Evolutionary conservation across 2,113 vertebrate genomes (phyloP).

Genomic region (Aptenodytes patagonicus): DNA sequence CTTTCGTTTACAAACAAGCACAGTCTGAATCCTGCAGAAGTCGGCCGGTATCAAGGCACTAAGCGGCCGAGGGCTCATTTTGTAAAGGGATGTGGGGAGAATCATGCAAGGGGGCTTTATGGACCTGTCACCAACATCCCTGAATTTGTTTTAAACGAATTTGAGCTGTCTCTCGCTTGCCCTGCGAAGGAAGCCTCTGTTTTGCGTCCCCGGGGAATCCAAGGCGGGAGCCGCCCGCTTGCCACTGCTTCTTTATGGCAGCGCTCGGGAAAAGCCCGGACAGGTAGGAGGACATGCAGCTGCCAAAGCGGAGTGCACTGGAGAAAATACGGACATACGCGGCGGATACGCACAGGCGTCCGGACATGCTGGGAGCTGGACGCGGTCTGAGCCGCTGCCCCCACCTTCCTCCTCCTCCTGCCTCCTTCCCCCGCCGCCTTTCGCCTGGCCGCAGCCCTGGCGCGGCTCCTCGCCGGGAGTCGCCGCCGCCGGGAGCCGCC

Average conservation of each 20-base stretch:
- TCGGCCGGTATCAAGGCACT: neutral
- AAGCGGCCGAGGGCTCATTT: neutral
- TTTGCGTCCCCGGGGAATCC: neutral
- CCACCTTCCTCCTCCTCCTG: neutral
- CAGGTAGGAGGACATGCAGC: neutral
- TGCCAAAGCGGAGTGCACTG: neutral
- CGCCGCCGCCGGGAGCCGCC: neutral
- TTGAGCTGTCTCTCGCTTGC: neutral
- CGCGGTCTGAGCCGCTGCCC: neutral
- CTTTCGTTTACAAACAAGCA: neutral
- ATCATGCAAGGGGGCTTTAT: neutral
- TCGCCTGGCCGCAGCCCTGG: neutral
- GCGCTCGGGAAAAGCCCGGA: neutral
- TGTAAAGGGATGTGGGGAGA: neutral
- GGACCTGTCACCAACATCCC: neutral
- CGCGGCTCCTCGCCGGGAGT: neutral
- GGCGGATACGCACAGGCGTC: neutral
- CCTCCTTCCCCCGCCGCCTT: neutral
- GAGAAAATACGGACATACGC: neutral
- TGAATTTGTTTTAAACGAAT: constrained; percentile 37
- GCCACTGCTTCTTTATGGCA: neutral
- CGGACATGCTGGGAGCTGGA: neutral
- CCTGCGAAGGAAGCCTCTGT: neutral
- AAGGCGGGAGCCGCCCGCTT: neutral
- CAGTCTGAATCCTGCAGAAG: neutral